Evolutionary conservation across 1,140 invertebrate genomes (phyloP).

Genomic region (Lordiphosa stackelbergi): DNA sequence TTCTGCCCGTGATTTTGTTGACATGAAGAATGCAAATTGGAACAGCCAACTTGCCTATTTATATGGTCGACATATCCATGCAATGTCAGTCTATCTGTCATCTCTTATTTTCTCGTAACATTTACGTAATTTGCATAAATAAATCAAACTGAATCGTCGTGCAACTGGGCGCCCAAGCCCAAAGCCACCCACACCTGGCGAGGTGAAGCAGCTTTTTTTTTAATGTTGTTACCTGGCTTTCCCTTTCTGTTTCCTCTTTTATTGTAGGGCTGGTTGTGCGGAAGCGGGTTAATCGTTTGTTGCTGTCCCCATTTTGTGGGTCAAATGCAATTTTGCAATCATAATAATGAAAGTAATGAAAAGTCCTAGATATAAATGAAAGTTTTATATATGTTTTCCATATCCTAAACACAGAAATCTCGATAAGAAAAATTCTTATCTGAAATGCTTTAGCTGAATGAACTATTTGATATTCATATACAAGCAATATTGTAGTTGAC

Average conservation of each 20-base stretch:
- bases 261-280: background rate
- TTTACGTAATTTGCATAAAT: slow-evolving; percentile 21
- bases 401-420: too few relatives aligned
- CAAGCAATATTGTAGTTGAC: too few relatives aligned
- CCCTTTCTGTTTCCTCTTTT: background rate
- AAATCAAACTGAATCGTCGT: slow-evolving; percentile 14
- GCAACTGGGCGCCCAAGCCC: background rate
- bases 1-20: background rate
- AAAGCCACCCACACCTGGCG: background rate
- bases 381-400: too few relatives aligned
- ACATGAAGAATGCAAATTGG: slow-evolving; percentile 8
- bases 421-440: too few relatives aligned
- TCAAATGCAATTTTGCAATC: slow-evolving; percentile 3
- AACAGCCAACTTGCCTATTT: background rate
- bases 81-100: slow-evolving; percentile 11
- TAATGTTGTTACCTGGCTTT: background rate
- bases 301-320: slow-evolving; percentile 3
- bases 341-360: background rate
- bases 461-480: too few relatives aligned
- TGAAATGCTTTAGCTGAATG: too few relatives aligned
- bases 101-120: slow-evolving; percentile 3
- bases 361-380: too few relatives aligned
- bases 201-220: slow-evolving; percentile 7
- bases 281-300: slow-evolving; percentile 13
- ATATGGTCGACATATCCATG: slow-evolving; percentile 3